A percentile compares a stretch with the other conserved stretches of the same genome.
Conservation (phyloP, 2,797 vertebrate genomes). For the Catamblyrhynchus diadema region DNA sequence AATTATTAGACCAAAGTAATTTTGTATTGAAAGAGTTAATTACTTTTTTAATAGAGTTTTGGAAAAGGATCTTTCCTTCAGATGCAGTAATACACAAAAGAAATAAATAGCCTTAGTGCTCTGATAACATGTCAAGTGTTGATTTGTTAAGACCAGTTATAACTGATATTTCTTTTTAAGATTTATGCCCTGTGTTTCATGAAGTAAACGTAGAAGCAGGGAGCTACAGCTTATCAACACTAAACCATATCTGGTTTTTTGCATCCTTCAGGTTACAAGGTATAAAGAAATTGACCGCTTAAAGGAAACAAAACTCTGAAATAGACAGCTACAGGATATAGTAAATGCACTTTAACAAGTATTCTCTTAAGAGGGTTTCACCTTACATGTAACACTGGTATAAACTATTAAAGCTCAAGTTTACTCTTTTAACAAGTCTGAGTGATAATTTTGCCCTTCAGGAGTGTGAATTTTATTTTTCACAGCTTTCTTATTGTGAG, state of each 20-base stretch:
- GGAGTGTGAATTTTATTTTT: slow-evolving; percentile 74
- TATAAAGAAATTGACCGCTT: slow-evolving; percentile 38
- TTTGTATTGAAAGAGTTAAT: not conserved
- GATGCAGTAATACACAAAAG: not conserved
- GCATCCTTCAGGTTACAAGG: slow-evolving; percentile 1
- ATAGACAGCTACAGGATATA: slow-evolving; percentile 33
- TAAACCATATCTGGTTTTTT: not conserved
- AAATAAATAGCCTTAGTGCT: not conserved
- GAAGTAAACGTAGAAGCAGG: not conserved
- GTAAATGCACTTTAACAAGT: slow-evolving; percentile 61
- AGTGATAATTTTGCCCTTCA: slow-evolving; percentile 74
- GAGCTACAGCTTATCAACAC: not conserved
- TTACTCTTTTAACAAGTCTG: slow-evolving; percentile 71
- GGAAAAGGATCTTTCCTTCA: not conserved
- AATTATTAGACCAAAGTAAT: not conserved
- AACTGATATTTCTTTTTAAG: not conserved
- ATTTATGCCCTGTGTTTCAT: not conserved
- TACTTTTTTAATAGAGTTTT: not conserved
- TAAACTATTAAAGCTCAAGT: slow-evolving; percentile 59
- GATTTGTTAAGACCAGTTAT: not conserved
- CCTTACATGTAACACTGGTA: slow-evolving; percentile 60
- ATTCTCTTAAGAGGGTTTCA: slow-evolving; percentile 72
- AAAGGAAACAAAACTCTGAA: slow-evolving; percentile 53
- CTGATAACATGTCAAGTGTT: not conserved
- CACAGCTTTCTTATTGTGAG: slow-evolving; percentile 66